Percentiles rank a stretch among this genome's conserved stretches.
These are phyloP conservation scores for Nixonia krombeini DNA, from an alignment of 1,140 invertebrate genomes.

Conservation along the genomic window DNA sequence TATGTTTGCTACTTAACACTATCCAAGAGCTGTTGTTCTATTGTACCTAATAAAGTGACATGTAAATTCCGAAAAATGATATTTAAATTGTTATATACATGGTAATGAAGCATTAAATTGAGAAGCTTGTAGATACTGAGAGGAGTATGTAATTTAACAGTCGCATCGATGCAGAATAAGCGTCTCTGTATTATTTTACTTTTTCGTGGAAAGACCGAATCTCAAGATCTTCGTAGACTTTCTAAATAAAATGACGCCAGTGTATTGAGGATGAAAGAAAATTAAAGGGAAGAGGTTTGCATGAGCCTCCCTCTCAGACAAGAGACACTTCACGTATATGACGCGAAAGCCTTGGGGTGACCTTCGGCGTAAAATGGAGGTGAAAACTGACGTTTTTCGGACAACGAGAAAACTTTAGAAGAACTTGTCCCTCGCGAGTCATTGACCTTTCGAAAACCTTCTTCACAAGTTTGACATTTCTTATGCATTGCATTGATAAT, in stretches of 20 bases:
- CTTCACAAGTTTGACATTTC: no score
- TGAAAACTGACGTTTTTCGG: slow-evolving; percentile 45
- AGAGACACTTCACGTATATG: slow-evolving; percentile 25
- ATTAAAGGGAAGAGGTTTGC: slow-evolving; percentile 5
- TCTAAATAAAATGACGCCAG: slow-evolving; percentile 41
- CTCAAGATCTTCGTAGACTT: slow-evolving; percentile 44
- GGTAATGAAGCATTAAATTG: no score
- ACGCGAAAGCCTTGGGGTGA: slow-evolving; percentile 20
- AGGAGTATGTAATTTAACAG: no score
- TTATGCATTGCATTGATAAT: no score
- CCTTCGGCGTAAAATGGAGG: slow-evolving; percentile 30
- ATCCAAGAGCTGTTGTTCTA: slow-evolving; percentile 16
- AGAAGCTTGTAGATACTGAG: no score
- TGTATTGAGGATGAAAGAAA: slow-evolving; percentile 22
- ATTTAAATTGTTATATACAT: no score
- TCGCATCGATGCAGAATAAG: slow-evolving; percentile 12
- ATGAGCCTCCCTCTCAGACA: slow-evolving; percentile 16
- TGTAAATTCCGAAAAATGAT: no score
- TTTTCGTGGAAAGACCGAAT: slow-evolving; percentile 29
- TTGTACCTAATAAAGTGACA: no score
- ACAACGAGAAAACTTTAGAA: slow-evolving; percentile 18
- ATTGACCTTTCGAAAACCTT: slow-evolving; percentile 4
- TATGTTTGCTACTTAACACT: slow-evolving; percentile 24
- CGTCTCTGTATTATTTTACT: slow-evolving; percentile 20
- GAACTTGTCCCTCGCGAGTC: slow-evolving; percentile 14